These are phyloP conservation scores for Bubo blakistoni DNA, from an alignment of 2,113 vertebrate genomes.

Conservation along the genomic window DNA sequence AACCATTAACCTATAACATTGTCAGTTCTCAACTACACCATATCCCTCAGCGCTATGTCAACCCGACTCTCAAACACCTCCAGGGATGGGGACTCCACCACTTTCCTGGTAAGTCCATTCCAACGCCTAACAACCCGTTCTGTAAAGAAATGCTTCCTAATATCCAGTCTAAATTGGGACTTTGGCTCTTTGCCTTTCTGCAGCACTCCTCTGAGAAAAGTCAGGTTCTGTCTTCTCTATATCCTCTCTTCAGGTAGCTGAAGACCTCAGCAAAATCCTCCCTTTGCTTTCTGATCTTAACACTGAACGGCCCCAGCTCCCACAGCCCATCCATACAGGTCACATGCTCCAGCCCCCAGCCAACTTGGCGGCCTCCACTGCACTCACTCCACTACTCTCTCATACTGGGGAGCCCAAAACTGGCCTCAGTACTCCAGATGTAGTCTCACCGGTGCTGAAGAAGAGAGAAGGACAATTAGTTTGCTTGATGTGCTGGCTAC, in stretches of 20 bases:
- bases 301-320: not conserved
- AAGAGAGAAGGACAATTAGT: not conserved
- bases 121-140: too few relatives aligned
- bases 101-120: too few relatives aligned
- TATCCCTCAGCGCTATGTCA: too few relatives aligned
- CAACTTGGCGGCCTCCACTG: not conserved
- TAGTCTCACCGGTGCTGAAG: not conserved
- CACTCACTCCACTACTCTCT: rapidly evolving
- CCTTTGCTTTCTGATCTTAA: not conserved
- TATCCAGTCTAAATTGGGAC: not conserved
- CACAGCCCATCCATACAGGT: rapidly evolving
- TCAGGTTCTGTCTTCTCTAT: not conserved
- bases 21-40: too few relatives aligned
- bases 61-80: too few relatives aligned
- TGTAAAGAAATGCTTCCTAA: too few relatives aligned
- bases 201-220: not conserved
- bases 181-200: not conserved
- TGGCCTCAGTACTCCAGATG: not conserved
- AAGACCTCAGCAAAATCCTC: not conserved
- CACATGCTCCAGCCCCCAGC: rapidly evolving
- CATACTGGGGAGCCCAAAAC: not conserved
- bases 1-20: too few relatives aligned
- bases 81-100: too few relatives aligned
- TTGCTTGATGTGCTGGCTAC: not conserved
- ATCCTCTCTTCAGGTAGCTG: not conserved